A percentile compares a stretch with the other conserved stretches of the same genome.
These are phyloP conservation scores for Intellagama lesueurii DNA, from an alignment of 2,797 vertebrate species.

Conservation along the genomic window DNA sequence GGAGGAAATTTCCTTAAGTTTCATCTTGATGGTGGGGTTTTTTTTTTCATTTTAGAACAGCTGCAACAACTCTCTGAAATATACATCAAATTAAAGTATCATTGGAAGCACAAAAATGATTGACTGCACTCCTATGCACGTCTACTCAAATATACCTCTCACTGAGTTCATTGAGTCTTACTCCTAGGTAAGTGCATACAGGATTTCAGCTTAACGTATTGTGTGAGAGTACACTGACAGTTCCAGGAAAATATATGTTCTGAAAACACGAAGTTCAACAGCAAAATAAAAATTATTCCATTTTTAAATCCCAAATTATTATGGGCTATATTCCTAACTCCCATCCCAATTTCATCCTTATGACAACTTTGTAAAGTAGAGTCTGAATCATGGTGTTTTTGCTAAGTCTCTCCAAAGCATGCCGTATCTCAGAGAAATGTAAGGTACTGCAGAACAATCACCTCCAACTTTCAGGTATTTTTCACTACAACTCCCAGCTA, in stretches of 20 bases:
- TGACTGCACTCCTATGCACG: background rate
- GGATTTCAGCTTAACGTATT: background rate
- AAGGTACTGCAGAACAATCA: too few relatives aligned
- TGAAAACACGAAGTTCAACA: background rate
- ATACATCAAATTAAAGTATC: slow-evolving; percentile 24
- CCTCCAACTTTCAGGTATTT: too few relatives aligned
- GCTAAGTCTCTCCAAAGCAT: too few relatives aligned
- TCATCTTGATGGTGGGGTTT: background rate
- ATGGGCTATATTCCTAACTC: background rate
- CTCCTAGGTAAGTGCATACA: background rate
- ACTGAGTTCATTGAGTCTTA: background rate
- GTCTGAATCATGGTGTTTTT: too few relatives aligned
- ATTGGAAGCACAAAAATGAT: background rate
- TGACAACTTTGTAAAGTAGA: too few relatives aligned
- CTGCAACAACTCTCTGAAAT: background rate
- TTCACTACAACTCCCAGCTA: too few relatives aligned
- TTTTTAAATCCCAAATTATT: background rate
- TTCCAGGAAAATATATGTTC: background rate
- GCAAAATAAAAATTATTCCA: background rate
- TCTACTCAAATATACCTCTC: background rate
- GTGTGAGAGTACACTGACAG: background rate
- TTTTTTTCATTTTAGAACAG: background rate
- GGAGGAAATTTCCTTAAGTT: background rate
- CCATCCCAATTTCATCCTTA: background rate
- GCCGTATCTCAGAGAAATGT: too few relatives aligned